These are phyloP conservation scores for Apeira syringaria DNA, from an alignment of 2,888 invertebrate species.

Conservation along the genomic window DNA sequence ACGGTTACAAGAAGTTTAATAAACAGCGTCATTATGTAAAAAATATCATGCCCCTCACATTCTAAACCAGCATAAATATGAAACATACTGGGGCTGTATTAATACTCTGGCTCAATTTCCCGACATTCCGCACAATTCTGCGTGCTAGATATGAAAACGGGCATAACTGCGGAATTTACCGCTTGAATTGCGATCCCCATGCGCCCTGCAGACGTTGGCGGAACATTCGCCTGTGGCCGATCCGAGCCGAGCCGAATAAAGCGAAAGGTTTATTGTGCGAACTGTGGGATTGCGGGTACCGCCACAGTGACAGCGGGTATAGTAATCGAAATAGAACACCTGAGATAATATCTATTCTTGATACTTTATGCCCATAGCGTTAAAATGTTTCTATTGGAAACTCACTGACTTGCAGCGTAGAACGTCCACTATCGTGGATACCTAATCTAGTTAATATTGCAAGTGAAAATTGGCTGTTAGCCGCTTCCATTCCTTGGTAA, in stretches of 20 bases:
- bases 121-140: conserved; percentile 7
- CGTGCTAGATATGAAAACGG: conserved; percentile 17
- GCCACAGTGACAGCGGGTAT: neutral
- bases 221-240: neutral
- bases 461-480: too few relatives aligned
- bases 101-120: neutral
- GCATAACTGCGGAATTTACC: conserved; percentile 16
- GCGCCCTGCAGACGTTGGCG: conserved; percentile 7
- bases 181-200: conserved; percentile 12
- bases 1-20: too few relatives aligned
- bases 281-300: conserved; percentile 6
- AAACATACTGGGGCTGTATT: neutral
- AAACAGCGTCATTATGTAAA: too few relatives aligned
- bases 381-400: too few relatives aligned
- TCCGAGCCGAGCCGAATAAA: conserved; percentile 9
- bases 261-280: conserved; percentile 9
- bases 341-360: too few relatives aligned
- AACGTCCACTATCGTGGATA: too few relatives aligned
- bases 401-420: too few relatives aligned
- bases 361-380: too few relatives aligned
- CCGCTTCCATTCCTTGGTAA: too few relatives aligned
- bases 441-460: too few relatives aligned
- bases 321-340: too few relatives aligned
- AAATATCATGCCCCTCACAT: too few relatives aligned
- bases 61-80: neutral